A percentile compares a stretch with the other conserved stretches of the same genome.
Conservation (phyloP, 2,888 invertebrate genomes). For the Euphydryas editha region DNA sequence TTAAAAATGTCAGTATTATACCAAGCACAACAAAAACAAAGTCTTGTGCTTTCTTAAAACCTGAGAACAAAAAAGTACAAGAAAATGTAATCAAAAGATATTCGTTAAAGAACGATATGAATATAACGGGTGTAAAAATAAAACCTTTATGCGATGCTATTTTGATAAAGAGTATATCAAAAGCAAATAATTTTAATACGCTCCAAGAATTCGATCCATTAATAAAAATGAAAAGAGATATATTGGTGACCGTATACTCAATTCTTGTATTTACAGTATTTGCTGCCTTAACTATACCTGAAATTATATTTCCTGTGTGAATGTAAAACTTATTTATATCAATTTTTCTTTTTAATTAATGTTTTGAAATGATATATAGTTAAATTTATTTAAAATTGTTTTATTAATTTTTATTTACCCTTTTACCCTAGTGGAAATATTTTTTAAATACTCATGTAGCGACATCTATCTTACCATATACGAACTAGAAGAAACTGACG, state of each 20-base stretch:
- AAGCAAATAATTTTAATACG: slow-evolving; percentile 4
- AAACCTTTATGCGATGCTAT: slow-evolving; percentile 22
- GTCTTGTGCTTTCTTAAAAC: neutral
- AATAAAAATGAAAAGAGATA: slow-evolving; percentile 70
- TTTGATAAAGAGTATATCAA: neutral
- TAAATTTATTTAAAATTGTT: too few relatives aligned
- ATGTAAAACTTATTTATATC: neutral
- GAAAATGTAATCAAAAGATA: neutral
- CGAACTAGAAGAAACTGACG: too few relatives aligned
- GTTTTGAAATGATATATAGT: slow-evolving; percentile 5
- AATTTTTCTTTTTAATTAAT: neutral
- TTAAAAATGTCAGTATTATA: slow-evolving; percentile 46
- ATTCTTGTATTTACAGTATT: slow-evolving; percentile 73
- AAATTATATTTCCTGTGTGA: slow-evolving; percentile 40
- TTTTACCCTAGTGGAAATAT: too few relatives aligned
- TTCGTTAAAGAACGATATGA: neutral
- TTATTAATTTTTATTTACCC: too few relatives aligned
- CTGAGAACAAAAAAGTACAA: slow-evolving; percentile 24
- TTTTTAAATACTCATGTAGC: too few relatives aligned
- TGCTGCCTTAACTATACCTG: slow-evolving; percentile 72
- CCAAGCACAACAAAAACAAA: slow-evolving; percentile 38
- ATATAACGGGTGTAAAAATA: slow-evolving; percentile 21
- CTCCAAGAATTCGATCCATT: slow-evolving; percentile 52
- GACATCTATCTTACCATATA: too few relatives aligned
- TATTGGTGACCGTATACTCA: slow-evolving; percentile 74